Evolutionary conservation across 2,888 invertebrate genomes (phyloP), one percentile per base, ranked within the genome.

Genomic region (Platypus cylindrus): DNA sequence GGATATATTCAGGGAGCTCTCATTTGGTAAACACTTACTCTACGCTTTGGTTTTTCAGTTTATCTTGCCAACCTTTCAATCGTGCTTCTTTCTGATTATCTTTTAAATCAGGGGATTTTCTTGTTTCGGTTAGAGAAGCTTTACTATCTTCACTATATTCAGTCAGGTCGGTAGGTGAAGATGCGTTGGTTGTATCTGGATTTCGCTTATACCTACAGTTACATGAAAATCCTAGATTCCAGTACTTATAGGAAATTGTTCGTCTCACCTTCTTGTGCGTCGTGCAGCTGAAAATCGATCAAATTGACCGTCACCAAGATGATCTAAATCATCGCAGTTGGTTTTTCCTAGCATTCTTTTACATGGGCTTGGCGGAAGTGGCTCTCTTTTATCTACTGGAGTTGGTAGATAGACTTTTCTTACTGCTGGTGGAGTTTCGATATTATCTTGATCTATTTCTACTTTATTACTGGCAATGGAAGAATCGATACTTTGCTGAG

Each of bases 371-470:
- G 59, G 59, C 28, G 50, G 50, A n/a, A 50, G 26, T 9, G 60
- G 57, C 45, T 62, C 59, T 12, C 67, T 55, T 48, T 70, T 70
- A 15, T 67, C 64, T 26, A 73, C 73, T 20, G 72, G 70, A 2
- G 74, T 71, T 2, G 75, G 71, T 37, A 70, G 73, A 52, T 78
- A 76, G 17, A 73, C 61, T 47, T 79, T 73, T 36, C 87, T 68
- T 12, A 78, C 78, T 0, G 78, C 82, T 3, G 89, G 87, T 13
- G 89, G 87, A 2, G 89, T 89, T 65, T 89, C 87, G 18, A 89
- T 82, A 49, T 89, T 89, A 49, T 89, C 89, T 2, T 86, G 84
- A 58, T 89, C 89, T 24, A 89, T 85, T 54, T 87, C 86, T 8
- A 78, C 75, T 55, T 77, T 77, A 48, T 81, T 79, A 8, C 79